Percentiles rank a stretch among this genome's conserved stretches.
phyloP scores from a whole-genome alignment of 2,888 invertebrate genomes.

The Acleris cristana region DNA sequence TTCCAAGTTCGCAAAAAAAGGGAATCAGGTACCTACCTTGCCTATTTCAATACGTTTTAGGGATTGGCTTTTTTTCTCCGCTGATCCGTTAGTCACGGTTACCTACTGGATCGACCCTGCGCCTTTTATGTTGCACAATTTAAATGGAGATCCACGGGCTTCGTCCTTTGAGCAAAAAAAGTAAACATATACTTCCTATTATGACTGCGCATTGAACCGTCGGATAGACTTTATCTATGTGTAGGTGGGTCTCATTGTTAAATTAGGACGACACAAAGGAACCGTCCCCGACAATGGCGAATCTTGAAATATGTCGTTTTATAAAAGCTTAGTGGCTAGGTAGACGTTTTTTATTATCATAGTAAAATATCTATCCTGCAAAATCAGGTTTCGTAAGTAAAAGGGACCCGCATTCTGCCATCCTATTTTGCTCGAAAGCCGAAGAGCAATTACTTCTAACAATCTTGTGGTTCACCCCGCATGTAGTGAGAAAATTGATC shows the following conservation, averaged over 20 bases:
- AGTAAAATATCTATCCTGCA: conserved; percentile 50
- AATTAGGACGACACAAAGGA: conserved; percentile 71
- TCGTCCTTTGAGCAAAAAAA: conserved; percentile 70
- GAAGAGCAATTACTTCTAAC: conserved; percentile 76
- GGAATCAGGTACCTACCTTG: conserved; percentile 52
- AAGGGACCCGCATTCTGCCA: conserved; percentile 69
- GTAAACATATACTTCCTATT: conserved; percentile 70
- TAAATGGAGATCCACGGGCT: conserved; percentile 68
- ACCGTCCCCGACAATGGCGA: conserved; percentile 66
- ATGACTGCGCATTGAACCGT: conserved; percentile 76
- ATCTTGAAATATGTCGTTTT: conserved; percentile 70
- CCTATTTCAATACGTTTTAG: conserved; percentile 34
- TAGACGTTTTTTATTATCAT: conserved; percentile 57
- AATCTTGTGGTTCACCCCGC: conserved; percentile 77
- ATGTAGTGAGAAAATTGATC: conserved; percentile 72
- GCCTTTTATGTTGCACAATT: conserved; percentile 76
- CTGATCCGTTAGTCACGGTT: conserved; percentile 72
- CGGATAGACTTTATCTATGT: conserved; percentile 71
- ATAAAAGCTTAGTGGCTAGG: conserved; percentile 58
- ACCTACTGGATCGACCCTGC: conserved; percentile 65
- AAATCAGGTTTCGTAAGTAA: conserved; percentile 52
- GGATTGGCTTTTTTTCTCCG: conserved; percentile 44
- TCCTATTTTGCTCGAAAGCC: conserved; percentile 65
- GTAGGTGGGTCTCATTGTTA: conserved; percentile 61
- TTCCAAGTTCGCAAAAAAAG: conserved; percentile 42